Conservation (phyloP, 2,888 invertebrate genomes). For the Harpagoxenus sublaevis region DNA sequence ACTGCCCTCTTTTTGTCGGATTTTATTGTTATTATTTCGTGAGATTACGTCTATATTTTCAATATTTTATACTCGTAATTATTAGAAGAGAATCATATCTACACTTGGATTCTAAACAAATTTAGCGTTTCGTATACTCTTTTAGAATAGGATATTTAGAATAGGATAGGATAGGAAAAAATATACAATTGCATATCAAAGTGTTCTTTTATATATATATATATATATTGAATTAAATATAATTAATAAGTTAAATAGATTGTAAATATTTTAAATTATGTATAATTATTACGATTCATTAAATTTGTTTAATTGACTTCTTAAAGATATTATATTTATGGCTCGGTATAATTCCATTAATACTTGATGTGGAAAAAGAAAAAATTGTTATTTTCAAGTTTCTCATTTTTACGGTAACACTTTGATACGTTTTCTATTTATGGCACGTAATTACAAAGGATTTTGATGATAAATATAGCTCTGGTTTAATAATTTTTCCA, state of each 20-base stretch:
- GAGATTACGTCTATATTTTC: neutral
- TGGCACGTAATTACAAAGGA: neutral
- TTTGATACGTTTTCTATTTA: conserved; percentile 10
- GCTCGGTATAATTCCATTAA: neutral
- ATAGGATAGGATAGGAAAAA: too few species aligned
- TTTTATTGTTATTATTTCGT: neutral
- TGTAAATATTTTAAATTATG: neutral
- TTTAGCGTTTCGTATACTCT: neutral
- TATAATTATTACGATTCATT: neutral
- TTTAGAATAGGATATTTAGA: neutral
- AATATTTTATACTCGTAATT: neutral
- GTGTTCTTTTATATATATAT: neutral
- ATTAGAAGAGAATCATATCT: neutral
- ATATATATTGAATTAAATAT: neutral
- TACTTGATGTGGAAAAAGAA: neutral
- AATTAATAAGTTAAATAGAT: neutral
- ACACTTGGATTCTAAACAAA: neutral
- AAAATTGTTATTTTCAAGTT: neutral
- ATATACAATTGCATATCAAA: too few species aligned
- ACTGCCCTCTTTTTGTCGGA: neutral
- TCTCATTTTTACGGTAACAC: neutral
- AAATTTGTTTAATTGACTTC: neutral
- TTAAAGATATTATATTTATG: neutral
- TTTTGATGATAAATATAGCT: neutral
- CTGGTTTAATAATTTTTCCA: neutral